phyloP scores from a whole-genome alignment of 2,113 vertebrate genomes.

The Ginglymostoma cirratum region DNA sequence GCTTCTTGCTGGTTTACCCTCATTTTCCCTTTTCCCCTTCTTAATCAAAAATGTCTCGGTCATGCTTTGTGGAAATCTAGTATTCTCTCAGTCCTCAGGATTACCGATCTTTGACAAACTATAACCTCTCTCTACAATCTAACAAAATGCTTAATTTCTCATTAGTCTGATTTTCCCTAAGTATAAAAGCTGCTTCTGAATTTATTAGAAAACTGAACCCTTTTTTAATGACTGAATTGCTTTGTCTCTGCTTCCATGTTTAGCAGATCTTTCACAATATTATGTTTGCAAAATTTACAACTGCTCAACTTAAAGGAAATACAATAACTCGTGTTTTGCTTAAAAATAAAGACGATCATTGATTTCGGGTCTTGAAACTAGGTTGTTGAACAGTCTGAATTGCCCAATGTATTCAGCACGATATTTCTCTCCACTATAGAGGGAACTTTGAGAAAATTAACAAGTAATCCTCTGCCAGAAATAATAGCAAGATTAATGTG shows the following conservation, averaged over 20 bases:
- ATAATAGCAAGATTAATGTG: neutral
- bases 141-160: too few relatives aligned
- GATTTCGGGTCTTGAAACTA: neutral
- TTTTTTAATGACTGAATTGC: neutral
- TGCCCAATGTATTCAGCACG: neutral
- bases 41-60: neutral
- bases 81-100: neutral
- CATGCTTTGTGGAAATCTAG: neutral
- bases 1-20: too few relatives aligned
- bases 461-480: neutral
- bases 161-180: too few relatives aligned
- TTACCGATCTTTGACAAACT: too few relatives aligned
- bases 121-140: too few relatives aligned
- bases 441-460: neutral
- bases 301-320: neutral
- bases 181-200: too few relatives aligned
- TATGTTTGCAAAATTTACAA: neutral
- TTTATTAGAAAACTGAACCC: neutral
- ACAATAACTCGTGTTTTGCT: neutral
- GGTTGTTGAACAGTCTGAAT: neutral
- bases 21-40: too few relatives aligned
- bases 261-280: neutral
- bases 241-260: neutral
- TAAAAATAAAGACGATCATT: neutral
- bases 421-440: neutral